Evolutionary conservation across 37 sponge, comb jelly and placozoan genomes (phyloP), one percentile per base, ranked within the genome.

Genomic region (Mnemiopsis leidyi): DNA sequence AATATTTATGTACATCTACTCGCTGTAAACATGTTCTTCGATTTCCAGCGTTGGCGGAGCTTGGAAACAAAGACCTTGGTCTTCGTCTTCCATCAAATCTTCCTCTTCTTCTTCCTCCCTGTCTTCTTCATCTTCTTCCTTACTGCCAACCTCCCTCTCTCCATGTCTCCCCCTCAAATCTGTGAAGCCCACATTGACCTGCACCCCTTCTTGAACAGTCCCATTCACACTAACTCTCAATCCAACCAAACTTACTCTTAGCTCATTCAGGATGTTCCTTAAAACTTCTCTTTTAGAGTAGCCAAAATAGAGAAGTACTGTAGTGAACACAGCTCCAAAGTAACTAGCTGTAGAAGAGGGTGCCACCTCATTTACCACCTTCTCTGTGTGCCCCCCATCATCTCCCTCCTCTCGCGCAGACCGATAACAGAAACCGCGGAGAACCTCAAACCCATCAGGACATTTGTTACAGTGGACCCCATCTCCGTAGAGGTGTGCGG

Each of bases 81-180:
- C 61, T 13, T 48, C 61, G 13, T 48, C 61, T 13, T 48, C 61
- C 61, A 13, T 48, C 61, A 48, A 48, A 13, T 71, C 75, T 71
- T 24, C 30, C n/a, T 71, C 75, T 23, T 28, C 30, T 24, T 71
- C 75, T 71, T 7, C 30, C 75, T 71, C 75, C 20, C n/a, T 5
- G n/a, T 71, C 75, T 23, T 24, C 30, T 24, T 71, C 75, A 23
- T 24, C 30, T 28, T 71, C 75, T 23, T 28, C 30, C 75, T 71
- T 24, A 29, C n/a, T 71, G 2, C 3, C 75, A 23, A n/a, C 30
- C 75, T 71, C 75, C 20, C n/a, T 5, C 75, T 71, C 75, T 23
- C 75, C 30, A 7, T 23, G 30, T 71, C 75, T 71, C 75, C 75
- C 75, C 30, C 75, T 71, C 75, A 48, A 48, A 48, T 48, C 61